These are phyloP conservation scores for Escarpia spicata DNA, from an alignment of 2,888 invertebrate species.

Conservation along the genomic window DNA sequence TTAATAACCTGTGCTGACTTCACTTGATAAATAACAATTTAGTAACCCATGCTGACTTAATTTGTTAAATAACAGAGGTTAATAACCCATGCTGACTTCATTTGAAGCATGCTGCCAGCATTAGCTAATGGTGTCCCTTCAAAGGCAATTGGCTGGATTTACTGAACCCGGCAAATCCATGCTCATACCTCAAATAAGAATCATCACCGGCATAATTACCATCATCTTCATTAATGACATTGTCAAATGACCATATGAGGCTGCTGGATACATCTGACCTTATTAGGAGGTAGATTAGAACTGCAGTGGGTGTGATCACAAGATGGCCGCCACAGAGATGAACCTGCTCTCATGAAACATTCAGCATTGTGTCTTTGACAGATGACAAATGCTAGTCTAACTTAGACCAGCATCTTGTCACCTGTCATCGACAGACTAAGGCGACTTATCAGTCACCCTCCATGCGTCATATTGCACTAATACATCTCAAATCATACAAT, in stretches of 20 bases:
- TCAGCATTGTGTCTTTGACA: neutral
- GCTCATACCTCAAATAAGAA: neutral
- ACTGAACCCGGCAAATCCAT: neutral
- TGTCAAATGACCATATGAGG: neutral
- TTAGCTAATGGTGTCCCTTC: neutral
- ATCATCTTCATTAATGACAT: constrained; percentile 5
- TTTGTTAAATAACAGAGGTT: neutral
- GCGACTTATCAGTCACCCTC: neutral
- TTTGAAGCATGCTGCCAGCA: neutral
- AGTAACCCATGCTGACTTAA: too few relatives aligned
- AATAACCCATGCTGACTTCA: constrained; percentile 4
- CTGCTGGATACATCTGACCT: neutral
- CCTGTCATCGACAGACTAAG: too few relatives aligned
- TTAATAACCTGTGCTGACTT: neutral
- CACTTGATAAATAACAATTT: neutral
- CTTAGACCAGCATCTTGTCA: too few relatives aligned
- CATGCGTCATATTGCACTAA: neutral
- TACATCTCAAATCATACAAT: too few relatives aligned
- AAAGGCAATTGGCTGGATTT: constrained; percentile 16
- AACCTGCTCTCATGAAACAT: neutral
- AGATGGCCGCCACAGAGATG: neutral
- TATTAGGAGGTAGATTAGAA: neutral
- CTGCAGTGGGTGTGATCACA: neutral
- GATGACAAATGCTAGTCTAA: neutral
- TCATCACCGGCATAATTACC: neutral